phyloP scores from a whole-genome alignment of 2,888 invertebrate species.

The Apamea monoglypha region DNA sequence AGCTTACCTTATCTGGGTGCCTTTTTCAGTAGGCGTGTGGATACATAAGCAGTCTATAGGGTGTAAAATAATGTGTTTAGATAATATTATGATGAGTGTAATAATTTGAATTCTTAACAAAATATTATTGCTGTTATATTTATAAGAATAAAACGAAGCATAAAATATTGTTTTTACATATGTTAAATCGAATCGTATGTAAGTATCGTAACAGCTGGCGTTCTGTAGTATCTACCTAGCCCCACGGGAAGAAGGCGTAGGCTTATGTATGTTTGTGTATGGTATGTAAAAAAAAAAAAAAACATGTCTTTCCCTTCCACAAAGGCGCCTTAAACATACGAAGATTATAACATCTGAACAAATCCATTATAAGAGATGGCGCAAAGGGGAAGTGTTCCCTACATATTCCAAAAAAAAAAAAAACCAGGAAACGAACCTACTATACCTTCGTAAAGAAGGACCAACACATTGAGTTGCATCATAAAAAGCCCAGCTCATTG shows the following conservation, averaged over 20 bases:
- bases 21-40: background rate
- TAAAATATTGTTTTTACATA: background rate
- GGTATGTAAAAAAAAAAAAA: background rate
- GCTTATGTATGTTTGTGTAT: background rate
- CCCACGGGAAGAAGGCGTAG: background rate
- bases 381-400: background rate
- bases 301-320: too few relatives aligned
- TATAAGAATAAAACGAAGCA: background rate
- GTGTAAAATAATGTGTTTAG: background rate
- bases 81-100: background rate
- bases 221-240: background rate
- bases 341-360: background rate
- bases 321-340: background rate
- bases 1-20: background rate
- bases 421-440: background rate
- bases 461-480: constrained; percentile 51
- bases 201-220: background rate
- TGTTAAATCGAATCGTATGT: background rate
- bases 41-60: background rate
- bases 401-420: background rate
- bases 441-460: background rate
- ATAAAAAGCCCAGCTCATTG: constrained; percentile 55
- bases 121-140: background rate
- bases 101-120: background rate
- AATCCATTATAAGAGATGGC: background rate